Evolutionary conservation across 2,797 vertebrate genomes (phyloP).

Genomic region (Dendrocincla tyrannina): DNA sequence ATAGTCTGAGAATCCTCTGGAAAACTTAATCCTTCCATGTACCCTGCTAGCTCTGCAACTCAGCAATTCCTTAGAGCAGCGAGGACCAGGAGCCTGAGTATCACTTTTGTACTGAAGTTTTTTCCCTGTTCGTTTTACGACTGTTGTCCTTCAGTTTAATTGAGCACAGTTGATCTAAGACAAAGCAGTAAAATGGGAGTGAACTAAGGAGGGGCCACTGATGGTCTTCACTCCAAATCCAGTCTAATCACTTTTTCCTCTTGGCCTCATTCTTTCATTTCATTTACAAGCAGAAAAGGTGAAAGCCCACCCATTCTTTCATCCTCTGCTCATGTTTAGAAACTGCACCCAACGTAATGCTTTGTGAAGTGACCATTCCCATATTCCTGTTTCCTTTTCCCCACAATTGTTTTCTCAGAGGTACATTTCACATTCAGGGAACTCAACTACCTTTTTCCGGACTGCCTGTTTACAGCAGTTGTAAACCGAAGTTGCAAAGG

Average conservation of each 20-base stretch:
- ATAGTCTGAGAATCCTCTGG: background rate
- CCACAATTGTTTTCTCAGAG: background rate
- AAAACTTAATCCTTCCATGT: background rate
- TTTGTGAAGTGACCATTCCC: background rate
- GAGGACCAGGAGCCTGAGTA: background rate
- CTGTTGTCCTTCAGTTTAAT: background rate
- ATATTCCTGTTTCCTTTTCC: background rate
- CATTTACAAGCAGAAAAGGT: background rate
- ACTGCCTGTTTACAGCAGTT: background rate
- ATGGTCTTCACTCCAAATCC: background rate
- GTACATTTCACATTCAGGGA: background rate
- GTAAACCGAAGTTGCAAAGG: background rate
- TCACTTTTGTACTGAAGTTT: background rate
- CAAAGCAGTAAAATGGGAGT: background rate
- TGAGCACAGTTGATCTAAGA: background rate
- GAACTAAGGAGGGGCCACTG: background rate
- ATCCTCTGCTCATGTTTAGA: background rate
- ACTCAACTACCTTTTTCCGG: background rate
- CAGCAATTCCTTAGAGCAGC: background rate
- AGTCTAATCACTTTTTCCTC: background rate
- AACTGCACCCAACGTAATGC: background rate
- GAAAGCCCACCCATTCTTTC: background rate
- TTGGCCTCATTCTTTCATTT: background rate
- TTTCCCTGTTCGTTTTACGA: background rate
- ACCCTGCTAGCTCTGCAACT: background rate